Conservation (phyloP, 2,888 invertebrate species). For the Lasioglossum vierecki region DNA sequence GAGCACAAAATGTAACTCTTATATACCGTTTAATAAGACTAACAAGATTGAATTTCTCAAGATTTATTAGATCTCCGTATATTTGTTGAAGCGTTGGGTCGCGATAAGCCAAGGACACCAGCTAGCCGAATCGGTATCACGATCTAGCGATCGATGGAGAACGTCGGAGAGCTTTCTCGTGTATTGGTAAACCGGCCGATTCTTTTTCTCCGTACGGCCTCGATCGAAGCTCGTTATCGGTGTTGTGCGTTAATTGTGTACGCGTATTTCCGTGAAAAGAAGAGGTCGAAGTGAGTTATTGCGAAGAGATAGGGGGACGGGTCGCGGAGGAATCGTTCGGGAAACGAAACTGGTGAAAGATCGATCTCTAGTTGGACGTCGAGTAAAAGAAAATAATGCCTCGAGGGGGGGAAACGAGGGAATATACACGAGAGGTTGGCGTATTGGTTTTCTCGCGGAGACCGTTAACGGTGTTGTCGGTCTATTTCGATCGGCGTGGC, state of each 20-base stretch:
- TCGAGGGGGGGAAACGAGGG: conserved; percentile 10
- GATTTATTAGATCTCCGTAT: background rate
- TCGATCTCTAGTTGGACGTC: background rate
- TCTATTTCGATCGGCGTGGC: conserved; percentile 66
- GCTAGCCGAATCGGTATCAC: background rate
- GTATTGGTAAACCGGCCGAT: conserved; percentile 3
- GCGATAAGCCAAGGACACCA: background rate
- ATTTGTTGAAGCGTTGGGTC: background rate
- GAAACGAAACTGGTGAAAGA: background rate
- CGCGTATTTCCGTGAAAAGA: background rate
- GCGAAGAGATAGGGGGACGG: conserved; percentile 34
- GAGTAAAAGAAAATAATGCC: background rate
- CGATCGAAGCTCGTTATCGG: conserved; percentile 28
- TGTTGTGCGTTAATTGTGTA: conserved; percentile 31
- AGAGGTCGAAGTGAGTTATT: conserved; percentile 36
- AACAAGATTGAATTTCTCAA: no score
- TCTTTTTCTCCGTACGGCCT: background rate
- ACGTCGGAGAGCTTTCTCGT: background rate
- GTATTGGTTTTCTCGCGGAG: conserved; percentile 62
- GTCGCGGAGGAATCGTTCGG: conserved; percentile 38
- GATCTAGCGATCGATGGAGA: background rate
- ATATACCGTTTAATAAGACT: no score
- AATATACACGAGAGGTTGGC: conserved; percentile 14
- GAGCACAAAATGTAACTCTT: no score
- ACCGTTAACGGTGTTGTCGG: conserved; percentile 68